These are phyloP conservation scores for Varanus salvator DNA, from an alignment of 2,113 vertebrate species.

Conservation along the genomic window DNA sequence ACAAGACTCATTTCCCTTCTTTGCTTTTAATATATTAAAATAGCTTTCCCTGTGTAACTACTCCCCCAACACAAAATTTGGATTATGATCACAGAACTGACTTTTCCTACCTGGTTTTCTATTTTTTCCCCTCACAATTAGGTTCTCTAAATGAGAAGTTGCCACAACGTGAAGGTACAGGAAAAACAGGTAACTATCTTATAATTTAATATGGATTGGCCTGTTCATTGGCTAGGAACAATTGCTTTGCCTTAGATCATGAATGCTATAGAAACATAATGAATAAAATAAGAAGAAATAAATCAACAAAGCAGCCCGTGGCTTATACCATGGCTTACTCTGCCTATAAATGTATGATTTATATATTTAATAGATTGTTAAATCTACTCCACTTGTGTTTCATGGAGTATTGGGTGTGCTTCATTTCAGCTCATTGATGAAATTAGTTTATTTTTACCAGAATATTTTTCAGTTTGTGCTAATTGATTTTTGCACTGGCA, in stretches of 20 bases:
- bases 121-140: constrained; percentile 56
- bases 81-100: neutral
- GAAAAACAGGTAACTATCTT: constrained; percentile 91
- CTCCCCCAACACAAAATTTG: neutral
- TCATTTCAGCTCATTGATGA: too few species aligned
- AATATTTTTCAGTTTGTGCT: too few species aligned
- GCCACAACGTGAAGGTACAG: constrained; percentile 86
- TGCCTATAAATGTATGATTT: neutral
- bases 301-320: neutral
- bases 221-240: neutral
- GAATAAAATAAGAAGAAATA: too few species aligned
- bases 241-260: neutral
- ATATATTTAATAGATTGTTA: too few species aligned
- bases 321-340: neutral
- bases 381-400: too few species aligned
- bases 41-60: neutral
- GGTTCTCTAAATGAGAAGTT: constrained; percentile 87
- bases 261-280: too few species aligned
- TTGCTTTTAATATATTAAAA: neutral
- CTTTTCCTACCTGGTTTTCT: constrained; percentile 23
- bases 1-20: neutral
- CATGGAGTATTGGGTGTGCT: too few species aligned
- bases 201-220: neutral
- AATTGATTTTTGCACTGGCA: too few species aligned
- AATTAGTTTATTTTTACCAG: too few species aligned